Evolutionary conservation across 2,888 invertebrate genomes (phyloP).

Genomic region (Sipha maydis): DNA sequence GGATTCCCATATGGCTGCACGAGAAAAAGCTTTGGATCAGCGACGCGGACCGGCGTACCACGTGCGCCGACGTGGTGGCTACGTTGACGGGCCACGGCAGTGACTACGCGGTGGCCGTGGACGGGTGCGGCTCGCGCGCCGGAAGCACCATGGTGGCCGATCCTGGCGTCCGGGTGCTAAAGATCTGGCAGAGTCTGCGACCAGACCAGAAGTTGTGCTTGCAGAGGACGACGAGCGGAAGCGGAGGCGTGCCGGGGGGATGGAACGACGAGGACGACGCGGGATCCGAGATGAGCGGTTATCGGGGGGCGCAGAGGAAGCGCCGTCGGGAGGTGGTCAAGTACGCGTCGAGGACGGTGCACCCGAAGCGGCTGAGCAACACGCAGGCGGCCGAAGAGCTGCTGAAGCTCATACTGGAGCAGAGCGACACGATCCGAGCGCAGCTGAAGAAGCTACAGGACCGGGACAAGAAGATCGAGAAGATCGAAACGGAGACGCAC

Average conservation of each 20-base stretch:
- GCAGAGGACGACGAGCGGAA: slow-evolving; percentile 66
- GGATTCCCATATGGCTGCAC: slow-evolving; percentile 79
- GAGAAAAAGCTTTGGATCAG: slow-evolving; percentile 84
- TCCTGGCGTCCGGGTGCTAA: slow-evolving; percentile 81
- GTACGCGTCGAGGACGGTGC: slow-evolving; percentile 67
- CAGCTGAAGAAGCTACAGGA: slow-evolving; percentile 72
- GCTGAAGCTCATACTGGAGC: slow-evolving; percentile 72
- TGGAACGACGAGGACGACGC: slow-evolving; percentile 63
- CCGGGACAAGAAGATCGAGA: slow-evolving; percentile 82
- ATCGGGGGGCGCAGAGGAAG: slow-evolving; percentile 57
- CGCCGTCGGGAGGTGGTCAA: slow-evolving; percentile 61
- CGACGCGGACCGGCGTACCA: slow-evolving; percentile 79
- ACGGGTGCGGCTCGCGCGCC: slow-evolving; percentile 78
- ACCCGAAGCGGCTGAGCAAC: slow-evolving; percentile 68
- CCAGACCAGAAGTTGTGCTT: slow-evolving; percentile 72
- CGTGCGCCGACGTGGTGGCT: slow-evolving; percentile 81
- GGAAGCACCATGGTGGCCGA: slow-evolving; percentile 74
- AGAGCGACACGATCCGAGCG: slow-evolving; percentile 72
- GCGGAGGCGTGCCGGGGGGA: slow-evolving; percentile 67
- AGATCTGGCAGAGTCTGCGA: slow-evolving; percentile 81
- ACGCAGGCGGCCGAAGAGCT: slow-evolving; percentile 70
- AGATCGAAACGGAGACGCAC: slow-evolving; percentile 82
- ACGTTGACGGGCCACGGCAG: slow-evolving; percentile 72
- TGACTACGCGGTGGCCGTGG: slow-evolving; percentile 77
- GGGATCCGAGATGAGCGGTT: slow-evolving; percentile 60